Conservation (phyloP, 2,113 vertebrate genomes). For the Etheostoma cragini region DNA sequence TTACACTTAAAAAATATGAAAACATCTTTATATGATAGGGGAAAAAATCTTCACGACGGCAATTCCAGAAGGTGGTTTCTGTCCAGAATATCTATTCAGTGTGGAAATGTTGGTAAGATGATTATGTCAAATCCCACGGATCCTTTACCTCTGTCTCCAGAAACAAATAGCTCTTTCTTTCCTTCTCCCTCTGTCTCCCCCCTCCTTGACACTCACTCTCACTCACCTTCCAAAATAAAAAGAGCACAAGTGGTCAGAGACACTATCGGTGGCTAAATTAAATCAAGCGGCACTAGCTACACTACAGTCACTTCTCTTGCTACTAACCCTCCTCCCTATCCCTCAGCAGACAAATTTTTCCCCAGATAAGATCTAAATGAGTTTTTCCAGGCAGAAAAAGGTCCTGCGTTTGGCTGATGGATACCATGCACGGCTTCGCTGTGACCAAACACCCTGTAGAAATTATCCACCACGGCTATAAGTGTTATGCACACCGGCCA, state of each 20-base stretch:
- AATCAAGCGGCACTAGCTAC: conserved; percentile 78
- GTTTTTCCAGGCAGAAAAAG: conserved; percentile 82
- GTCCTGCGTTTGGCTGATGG: conserved; percentile 78
- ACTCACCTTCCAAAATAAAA: conserved; percentile 72
- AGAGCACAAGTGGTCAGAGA: conserved; percentile 77
- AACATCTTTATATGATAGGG: not conserved
- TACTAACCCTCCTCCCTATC: conserved; percentile 60
- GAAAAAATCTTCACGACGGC: not conserved
- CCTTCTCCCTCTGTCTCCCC: conserved; percentile 34
- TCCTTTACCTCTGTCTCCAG: conserved; percentile 15
- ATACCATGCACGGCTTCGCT: conserved; percentile 66
- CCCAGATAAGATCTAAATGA: conserved; percentile 87
- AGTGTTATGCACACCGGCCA: conserved; percentile 62
- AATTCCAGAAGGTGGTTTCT: not conserved
- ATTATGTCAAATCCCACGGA: conserved; percentile 4
- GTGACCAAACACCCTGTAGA: conserved; percentile 68
- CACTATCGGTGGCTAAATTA: conserved; percentile 83
- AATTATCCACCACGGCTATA: conserved; percentile 71
- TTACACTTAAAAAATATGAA: not conserved
- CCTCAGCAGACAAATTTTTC: conserved; percentile 76
- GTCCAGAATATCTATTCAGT: conserved; percentile 1
- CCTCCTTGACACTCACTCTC: conserved; percentile 48
- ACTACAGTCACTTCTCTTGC: conserved; percentile 70
- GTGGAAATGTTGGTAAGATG: not conserved
- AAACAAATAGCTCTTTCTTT: conserved; percentile 54